Conservation (phyloP, 2,888 invertebrate species). For the Idaea biselata region DNA sequence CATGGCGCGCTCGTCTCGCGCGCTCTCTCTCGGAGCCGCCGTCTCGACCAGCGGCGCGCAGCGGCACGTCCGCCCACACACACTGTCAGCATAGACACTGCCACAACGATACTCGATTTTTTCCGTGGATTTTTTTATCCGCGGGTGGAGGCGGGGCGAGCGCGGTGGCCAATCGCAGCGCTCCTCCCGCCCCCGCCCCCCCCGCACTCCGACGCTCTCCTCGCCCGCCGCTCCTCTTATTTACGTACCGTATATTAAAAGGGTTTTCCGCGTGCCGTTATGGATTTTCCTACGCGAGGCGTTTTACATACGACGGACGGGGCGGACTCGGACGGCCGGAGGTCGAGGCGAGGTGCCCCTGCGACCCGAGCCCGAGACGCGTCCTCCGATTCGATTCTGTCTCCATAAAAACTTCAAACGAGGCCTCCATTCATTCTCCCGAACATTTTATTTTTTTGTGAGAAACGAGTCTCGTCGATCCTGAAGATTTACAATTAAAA, state of each 20-base stretch:
- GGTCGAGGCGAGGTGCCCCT: constrained; percentile 12
- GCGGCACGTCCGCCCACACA: constrained; percentile 64
- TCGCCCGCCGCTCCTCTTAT: constrained; percentile 58
- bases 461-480: constrained; percentile 20
- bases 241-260: constrained; percentile 80
- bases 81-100: constrained; percentile 74
- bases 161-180: constrained; percentile 57
- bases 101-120: constrained; percentile 66
- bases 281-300: constrained; percentile 70
- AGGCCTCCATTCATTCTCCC: constrained; percentile 34
- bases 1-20: constrained; percentile 81
- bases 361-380: constrained; percentile 16
- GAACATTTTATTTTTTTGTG: constrained; percentile 31
- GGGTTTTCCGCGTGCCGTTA: constrained; percentile 80
- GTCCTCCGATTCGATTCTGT: constrained; percentile 18
- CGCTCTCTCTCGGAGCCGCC: constrained; percentile 72
- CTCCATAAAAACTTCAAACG: constrained; percentile 25
- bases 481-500: constrained; percentile 31
- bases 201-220: constrained; percentile 29
- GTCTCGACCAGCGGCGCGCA: constrained; percentile 38
- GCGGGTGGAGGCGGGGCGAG: constrained; percentile 69
- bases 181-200: constrained; percentile 36
- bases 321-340: constrained; percentile 13
- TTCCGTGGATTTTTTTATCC: constrained; percentile 57
- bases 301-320: constrained; percentile 62